Evolutionary conservation across 2,888 invertebrate genomes (phyloP).

Genomic region (Autographa pulchrina): DNA sequence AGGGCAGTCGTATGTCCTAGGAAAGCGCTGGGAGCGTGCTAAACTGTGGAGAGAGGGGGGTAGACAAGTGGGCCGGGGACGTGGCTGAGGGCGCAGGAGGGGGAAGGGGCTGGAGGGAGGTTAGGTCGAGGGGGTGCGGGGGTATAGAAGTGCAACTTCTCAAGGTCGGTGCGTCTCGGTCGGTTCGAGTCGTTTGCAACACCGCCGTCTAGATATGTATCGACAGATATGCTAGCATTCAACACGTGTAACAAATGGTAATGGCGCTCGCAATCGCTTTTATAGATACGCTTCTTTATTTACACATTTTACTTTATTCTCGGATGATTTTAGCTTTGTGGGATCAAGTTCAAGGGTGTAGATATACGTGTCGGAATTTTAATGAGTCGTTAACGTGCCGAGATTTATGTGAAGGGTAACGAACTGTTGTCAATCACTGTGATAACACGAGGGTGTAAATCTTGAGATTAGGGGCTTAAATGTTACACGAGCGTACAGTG

Average conservation of each 20-base stretch:
- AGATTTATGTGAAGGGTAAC: conserved; percentile 19
- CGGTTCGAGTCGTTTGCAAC: conserved; percentile 52
- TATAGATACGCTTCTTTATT: conserved; percentile 42
- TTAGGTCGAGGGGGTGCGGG: conserved; percentile 28
- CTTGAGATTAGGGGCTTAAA: conserved; percentile 22
- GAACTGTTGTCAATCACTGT: conserved; percentile 32
- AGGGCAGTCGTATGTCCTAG: conserved; percentile 57
- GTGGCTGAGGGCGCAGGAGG: conserved; percentile 15
- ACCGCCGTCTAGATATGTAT: conserved; percentile 54
- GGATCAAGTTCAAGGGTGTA: conserved; percentile 37
- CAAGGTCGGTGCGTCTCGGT: conserved; percentile 78
- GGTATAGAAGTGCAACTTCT: conserved; percentile 75
- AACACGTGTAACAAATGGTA: conserved; percentile 58
- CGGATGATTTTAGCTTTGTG: conserved; percentile 22
- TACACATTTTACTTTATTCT: conserved; percentile 26
- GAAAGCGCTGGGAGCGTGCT: conserved; percentile 50
- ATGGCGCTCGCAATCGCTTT: conserved; percentile 47
- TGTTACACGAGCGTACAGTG: conserved; percentile 21
- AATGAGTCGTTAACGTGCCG: conserved; percentile 36
- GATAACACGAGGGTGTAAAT: conserved; percentile 39
- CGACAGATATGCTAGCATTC: conserved; percentile 43
- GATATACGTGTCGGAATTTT: conserved; percentile 37
- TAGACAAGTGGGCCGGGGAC: conserved; percentile 19
- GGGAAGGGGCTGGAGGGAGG: conserved; percentile 37
- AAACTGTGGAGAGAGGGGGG: conserved; percentile 31